Conservation (phyloP, 2,888 invertebrate genomes). For the Liopterus haemorrhoidalis region DNA sequence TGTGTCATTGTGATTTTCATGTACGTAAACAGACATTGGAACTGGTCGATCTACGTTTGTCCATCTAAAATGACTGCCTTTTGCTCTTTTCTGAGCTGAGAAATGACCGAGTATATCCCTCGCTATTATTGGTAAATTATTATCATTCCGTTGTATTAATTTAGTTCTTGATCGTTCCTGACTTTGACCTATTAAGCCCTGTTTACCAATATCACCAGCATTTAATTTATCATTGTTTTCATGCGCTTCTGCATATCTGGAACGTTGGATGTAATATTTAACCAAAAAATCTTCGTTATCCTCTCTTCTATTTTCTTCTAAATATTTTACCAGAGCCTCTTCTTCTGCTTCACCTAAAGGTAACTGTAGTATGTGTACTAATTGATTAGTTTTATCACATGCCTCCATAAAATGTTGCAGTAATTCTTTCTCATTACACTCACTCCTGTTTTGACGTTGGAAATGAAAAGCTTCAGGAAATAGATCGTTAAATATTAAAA, state of each 20-base stretch:
- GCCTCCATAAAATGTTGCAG: constrained; percentile 60
- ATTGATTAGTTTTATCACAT: constrained; percentile 52
- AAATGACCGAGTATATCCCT: no score
- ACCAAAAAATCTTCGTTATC: constrained; percentile 57
- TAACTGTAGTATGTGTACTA: constrained; percentile 58
- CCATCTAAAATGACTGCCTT: no score
- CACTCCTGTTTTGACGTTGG: constrained; percentile 52
- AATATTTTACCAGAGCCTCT: constrained; percentile 58
- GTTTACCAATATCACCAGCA: constrained; percentile 26
- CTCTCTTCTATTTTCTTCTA: constrained; percentile 55
- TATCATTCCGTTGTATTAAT: no score
- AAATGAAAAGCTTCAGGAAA: constrained; percentile 62
- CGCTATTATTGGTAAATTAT: no score
- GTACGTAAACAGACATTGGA: constrained; percentile 56
- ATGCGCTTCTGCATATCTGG: constrained; percentile 54
- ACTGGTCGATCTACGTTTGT: constrained; percentile 51
- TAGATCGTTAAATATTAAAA: constrained; percentile 59
- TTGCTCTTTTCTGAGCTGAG: no score
- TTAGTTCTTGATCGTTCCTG: constrained; percentile 33
- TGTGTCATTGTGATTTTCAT: constrained; percentile 40
- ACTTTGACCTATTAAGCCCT: constrained; percentile 38
- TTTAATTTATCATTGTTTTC: constrained; percentile 43
- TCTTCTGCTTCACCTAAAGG: constrained; percentile 61
- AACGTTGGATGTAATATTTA: constrained; percentile 62
- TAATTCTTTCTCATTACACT: constrained; percentile 47